phyloP scores from a whole-genome alignment of 2,797 vertebrate species.

The Enteromius trimaculatus region DNA sequence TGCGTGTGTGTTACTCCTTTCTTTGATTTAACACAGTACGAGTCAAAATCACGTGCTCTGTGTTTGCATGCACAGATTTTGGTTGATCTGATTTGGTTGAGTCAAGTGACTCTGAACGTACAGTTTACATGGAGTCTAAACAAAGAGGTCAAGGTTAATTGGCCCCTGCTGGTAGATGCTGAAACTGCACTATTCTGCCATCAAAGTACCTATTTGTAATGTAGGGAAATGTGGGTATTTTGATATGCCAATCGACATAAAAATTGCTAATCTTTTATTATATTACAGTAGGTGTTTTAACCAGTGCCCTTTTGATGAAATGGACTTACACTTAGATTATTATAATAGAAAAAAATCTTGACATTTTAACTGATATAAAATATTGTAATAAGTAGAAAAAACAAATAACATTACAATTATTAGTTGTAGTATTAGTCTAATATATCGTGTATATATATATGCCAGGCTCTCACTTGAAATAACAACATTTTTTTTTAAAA shows the following conservation, averaged over 20 bases:
- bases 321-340: neutral
- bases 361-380: neutral
- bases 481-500: no score
- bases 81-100: neutral
- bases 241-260: neutral
- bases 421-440: neutral
- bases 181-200: neutral
- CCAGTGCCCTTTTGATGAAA: neutral
- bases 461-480: neutral
- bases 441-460: neutral
- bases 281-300: neutral
- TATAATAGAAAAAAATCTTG: neutral
- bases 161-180: neutral
- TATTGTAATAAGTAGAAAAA: neutral
- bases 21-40: slow-evolving; percentile 25
- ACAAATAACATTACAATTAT: no score
- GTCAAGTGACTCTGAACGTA: neutral
- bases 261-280: neutral
- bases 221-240: neutral
- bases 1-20: slow-evolving; percentile 14
- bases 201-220: neutral
- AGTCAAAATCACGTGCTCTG: slow-evolving; percentile 23
- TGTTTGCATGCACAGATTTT: slow-evolving; percentile 38
- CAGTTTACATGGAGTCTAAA: neutral
- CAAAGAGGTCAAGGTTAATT: neutral